These are phyloP conservation scores for Microcebus griseorufus DNA, from an alignment of 2,113 vertebrate species.

Conservation along the genomic window DNA sequence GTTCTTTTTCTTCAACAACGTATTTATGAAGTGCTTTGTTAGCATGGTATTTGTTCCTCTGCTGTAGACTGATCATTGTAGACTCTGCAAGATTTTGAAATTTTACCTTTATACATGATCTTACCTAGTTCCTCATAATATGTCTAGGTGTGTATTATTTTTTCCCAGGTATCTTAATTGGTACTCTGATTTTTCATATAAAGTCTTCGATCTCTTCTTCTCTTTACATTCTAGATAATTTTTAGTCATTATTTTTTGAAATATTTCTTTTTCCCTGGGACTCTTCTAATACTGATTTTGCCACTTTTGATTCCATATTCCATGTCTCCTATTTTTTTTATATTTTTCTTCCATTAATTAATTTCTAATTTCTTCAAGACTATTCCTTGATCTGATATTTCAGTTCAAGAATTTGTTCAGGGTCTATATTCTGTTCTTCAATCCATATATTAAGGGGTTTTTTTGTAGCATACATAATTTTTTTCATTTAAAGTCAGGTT, in stretches of 20 bases:
- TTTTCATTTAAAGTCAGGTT: background rate
- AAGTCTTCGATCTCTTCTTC: background rate
- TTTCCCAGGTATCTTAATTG: background rate
- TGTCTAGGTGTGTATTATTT: background rate
- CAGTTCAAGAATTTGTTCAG: background rate
- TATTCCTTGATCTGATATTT: background rate
- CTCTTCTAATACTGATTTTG: background rate
- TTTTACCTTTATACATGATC: background rate
- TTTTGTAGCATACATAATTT: background rate
- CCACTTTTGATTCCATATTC: background rate
- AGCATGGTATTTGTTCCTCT: background rate
- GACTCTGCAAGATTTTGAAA: background rate
- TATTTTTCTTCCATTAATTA: background rate
- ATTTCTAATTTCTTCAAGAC: background rate
- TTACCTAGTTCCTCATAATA: background rate
- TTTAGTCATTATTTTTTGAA: background rate
- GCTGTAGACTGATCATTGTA: background rate
- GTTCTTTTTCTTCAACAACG: background rate
- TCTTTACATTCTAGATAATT: background rate
- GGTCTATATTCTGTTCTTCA: background rate
- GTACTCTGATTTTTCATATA: background rate
- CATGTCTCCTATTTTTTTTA: background rate
- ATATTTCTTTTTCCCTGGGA: background rate
- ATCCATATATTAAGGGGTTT: background rate
- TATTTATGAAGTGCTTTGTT: background rate